Base-by-base conservation (phyloP, 2,888 invertebrate genomes). In the Ectobius pallidus region DNA sequence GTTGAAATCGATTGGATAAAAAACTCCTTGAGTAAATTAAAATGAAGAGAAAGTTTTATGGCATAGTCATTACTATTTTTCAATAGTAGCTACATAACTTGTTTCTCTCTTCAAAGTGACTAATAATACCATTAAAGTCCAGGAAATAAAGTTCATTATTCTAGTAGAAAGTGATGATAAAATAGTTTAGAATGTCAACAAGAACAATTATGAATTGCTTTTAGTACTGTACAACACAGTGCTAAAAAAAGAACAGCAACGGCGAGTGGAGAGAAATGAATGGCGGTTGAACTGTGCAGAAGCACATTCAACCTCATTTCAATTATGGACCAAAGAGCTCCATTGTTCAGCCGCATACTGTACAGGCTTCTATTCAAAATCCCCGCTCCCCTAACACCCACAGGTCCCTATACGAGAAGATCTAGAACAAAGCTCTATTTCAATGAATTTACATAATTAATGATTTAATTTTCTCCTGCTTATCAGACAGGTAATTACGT, bases 381-480 rank as follows among this genome's bases (percentile, higher is more conserved):
- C 61, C 61, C 61, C 27, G n/a, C 61, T 18, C 18, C 61, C 18
- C 58, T 49, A 3, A n/a, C 20, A 18, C n/a, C 27, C 39, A 30
- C 55, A 68, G 52, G 55, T n/a, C n/a, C 62, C 62, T 30, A 49
- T 55, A 20, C 52, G n/a, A 65, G 27, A 39, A 65, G 71, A 71
- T 70, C 62, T 49, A 25, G 71, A 46, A 71, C 71, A 71, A 71
- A 71, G 71, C 71, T 71, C 68, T 58, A 52, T 74, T 71, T 65
- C 72, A 69, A 72, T 74, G 72, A 74, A 72, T 69, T 70, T 74
- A 65, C 74, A 74, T 74, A 74, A 74, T 74, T 74, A 72, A 74
- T 74, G 74, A 74, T 74, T 74, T 74, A 74, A 74, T 74, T 72
- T 74, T 74, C 74, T 74, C 63, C 65, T 72, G 74, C 70, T 74